Evolutionary conservation across 2,888 invertebrate species (phyloP), one percentile per base, ranked within the genome.

Genomic region (Stratiomys singularior): DNA sequence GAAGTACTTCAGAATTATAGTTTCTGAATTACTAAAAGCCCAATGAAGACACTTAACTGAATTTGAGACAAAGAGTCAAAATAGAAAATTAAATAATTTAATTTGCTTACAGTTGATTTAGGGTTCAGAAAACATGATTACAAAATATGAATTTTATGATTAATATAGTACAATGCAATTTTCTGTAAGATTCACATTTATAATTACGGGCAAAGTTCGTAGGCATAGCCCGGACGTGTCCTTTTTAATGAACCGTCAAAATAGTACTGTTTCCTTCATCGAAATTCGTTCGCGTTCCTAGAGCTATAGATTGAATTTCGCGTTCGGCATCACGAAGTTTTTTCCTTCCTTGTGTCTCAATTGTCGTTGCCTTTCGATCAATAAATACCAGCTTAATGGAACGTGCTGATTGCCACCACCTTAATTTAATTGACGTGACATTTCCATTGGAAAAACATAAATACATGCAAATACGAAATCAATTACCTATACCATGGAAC

Each of bases 401-500:
- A 23, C 74, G 74, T 4, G 74, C 74, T 37, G 74, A 74, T 44
- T 74, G 74, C 74, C 74, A 74, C 74, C 74, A 74, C 37, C 74
- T 74, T 27, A 27, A 72, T 23, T 25, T 23, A 46, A 69, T 47
- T 23, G 44, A 66, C 25, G 23, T 72, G 15, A 56, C 21, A 28
- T 64, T 13, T 72, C 30, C 30, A 56, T 30, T 52, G 3, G 5
- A 56, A n/a, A 25, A 23, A 46, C 21, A 15, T 30, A 4, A 11
- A 28, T 44, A 27, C 28, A 52, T n/a, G 28, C 28, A 9, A 44
- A 72, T 28, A 9, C 58, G 9, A 67, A 37, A 46, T 67, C 46
- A 67, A 44, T 67, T 58, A 74, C 74, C 74, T 74, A 23, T 74
- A 74, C 74, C 74, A 74, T 30, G 79, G 79, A 2, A 69, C 67